Evolutionary conservation across 2,797 vertebrate species (phyloP).

Genomic region (Ispidina picta): DNA sequence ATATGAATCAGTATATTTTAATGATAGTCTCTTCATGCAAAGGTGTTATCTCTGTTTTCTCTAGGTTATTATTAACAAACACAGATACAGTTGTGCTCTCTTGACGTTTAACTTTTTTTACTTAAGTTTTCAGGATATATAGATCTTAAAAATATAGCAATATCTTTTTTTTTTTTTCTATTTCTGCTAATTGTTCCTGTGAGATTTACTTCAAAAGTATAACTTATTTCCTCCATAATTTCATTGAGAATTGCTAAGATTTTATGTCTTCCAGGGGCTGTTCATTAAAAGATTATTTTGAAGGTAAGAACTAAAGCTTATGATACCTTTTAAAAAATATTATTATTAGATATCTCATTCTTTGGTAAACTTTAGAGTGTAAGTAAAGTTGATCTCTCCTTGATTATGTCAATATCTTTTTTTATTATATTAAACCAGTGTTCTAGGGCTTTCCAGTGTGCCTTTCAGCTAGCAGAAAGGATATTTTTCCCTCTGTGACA

Average conservation of each 20-base stretch:
- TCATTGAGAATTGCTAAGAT: background rate
- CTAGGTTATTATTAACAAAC: background rate
- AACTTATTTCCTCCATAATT: background rate
- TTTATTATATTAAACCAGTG: background rate
- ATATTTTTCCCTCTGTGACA: fast-evolving
- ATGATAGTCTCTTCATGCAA: background rate
- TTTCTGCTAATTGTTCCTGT: background rate
- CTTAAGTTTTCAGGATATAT: background rate
- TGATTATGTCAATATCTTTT: too few relatives aligned
- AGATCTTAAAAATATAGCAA: background rate
- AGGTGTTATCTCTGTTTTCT: background rate
- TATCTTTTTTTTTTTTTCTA: background rate
- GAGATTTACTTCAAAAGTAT: background rate
- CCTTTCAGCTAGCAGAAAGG: background rate
- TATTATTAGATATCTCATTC: background rate
- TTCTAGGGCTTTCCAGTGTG: background rate
- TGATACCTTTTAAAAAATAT: too few relatives aligned
- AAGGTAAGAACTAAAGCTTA: background rate
- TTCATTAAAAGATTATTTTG: background rate
- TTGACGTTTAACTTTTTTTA: background rate
- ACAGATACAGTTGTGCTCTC: background rate
- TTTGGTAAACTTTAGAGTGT: background rate
- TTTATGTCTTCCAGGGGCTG: background rate
- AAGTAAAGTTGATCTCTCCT: background rate
- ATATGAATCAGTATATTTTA: background rate